Evolutionary conservation across 92 coral and sea anemone genomes (phyloP).

Genomic region (Paramuricea clavata): DNA sequence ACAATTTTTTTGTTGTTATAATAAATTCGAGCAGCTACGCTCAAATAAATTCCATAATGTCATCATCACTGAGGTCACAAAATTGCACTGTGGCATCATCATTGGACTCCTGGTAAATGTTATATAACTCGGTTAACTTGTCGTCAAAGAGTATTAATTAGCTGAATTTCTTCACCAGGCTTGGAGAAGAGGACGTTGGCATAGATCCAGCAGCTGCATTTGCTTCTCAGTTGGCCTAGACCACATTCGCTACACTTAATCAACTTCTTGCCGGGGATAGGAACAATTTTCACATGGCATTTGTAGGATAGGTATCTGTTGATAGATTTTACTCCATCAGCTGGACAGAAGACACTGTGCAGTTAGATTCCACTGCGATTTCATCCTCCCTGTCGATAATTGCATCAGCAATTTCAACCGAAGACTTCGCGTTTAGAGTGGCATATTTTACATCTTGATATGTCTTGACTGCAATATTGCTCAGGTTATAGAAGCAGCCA

Average conservation of each 20-base stretch:
- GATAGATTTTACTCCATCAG: neutral
- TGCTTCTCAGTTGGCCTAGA: neutral
- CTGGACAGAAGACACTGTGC: neutral
- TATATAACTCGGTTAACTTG: neutral
- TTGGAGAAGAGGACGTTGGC: neutral
- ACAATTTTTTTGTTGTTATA: neutral
- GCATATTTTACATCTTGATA: conserved; percentile 4
- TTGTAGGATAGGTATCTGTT: neutral
- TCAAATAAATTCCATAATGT: neutral
- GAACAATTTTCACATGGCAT: neutral
- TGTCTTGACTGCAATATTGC: neutral
- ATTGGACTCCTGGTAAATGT: neutral
- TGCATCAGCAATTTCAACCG: neutral
- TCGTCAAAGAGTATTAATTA: neutral
- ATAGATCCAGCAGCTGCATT: neutral
- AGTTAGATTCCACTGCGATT: neutral
- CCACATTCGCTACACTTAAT: neutral
- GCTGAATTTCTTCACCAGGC: neutral
- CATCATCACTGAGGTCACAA: neutral
- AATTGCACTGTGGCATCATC: neutral
- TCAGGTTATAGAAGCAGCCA: neutral
- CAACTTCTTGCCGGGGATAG: neutral
- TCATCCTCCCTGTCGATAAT: neutral
- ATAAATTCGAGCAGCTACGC: neutral
- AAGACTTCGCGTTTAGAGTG: neutral